Evolutionary conservation across 2,888 invertebrate genomes (phyloP), one percentile per base, ranked within the genome.

Genomic region (Synergus itoensis): DNA sequence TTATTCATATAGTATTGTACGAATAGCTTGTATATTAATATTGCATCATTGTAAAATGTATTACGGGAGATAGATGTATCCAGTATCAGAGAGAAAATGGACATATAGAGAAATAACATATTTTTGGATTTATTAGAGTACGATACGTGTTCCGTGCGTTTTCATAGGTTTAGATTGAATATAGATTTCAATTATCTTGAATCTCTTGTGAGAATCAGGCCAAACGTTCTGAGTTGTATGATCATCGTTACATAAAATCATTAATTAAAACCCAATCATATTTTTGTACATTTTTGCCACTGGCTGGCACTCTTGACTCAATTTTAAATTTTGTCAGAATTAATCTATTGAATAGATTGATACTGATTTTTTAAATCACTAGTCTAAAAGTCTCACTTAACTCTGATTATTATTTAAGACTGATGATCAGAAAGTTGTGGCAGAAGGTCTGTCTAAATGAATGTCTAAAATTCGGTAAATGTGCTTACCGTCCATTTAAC

Each of bases 41-140:
- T 82, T 81, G 82, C 82, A 83, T 85, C 79, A 83, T 77, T 87
- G 81, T 86, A 86, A 82, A 86, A 79, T 64, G 76, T 79, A 77
- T 64, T 79, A 73, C 53, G 41, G 62, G 64, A 69, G 63, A 73
- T 80, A 77, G 67, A 73, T 76, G 64, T 82, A 80, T 83, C 63
- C 79, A 82, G 79, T 77, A 83, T 78, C 80, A 82, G 81, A 79
- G 77, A 75, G 79, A 80, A 79, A 78, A 79, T 62, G 53, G 53
- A 83, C 80, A 82, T 81, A 84, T 81, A 89, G 86, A 89, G 86
- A 89, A 84, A 87, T 87, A 87, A 89, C 88, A 90, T 90, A 90
- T 90, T 90, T 90, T 90, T 90, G 88, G 88, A 90, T 87, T 87
- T 87, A 85, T 86, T 88, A 86, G 86, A 87, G 83, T 73, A 73